phyloP scores from a whole-genome alignment of 2,888 invertebrate genomes.

The Euclidia mi region DNA sequence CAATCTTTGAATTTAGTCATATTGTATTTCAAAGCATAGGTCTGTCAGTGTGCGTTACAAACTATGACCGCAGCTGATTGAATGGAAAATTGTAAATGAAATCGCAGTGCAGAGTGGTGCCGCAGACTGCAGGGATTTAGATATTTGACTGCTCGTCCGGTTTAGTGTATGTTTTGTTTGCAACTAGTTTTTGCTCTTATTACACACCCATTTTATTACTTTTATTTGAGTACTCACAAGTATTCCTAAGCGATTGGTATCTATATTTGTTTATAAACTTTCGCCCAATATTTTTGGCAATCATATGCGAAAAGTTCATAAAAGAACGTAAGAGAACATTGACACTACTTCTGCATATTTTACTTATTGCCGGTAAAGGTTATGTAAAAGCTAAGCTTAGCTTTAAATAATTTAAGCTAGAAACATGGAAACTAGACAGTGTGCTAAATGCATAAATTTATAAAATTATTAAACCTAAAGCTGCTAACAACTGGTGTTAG shows the following conservation, averaged over 20 bases:
- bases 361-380: slow-evolving; percentile 60
- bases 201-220: no score
- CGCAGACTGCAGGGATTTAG: not conserved
- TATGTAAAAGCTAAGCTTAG: no score
- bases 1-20: no score
- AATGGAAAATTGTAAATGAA: not conserved
- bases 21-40: no score
- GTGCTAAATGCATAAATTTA: no score
- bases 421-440: no score
- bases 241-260: slow-evolving; percentile 64
- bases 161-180: no score
- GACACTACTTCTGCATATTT: slow-evolving; percentile 59
- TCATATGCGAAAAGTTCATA: slow-evolving; percentile 66
- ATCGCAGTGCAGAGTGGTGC: not conserved
- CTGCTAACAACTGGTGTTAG: no score
- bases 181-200: no score
- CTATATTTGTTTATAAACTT: slow-evolving; percentile 60
- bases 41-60: no score
- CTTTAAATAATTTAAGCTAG: no score
- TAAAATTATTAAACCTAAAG: no score
- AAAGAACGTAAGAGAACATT: slow-evolving; percentile 63
- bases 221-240: slow-evolving; percentile 57
- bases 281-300: slow-evolving; percentile 68
- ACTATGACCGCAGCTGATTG: not conserved
- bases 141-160: not conserved